These are phyloP conservation scores for Spea bombifrons DNA, from an alignment of 2,113 vertebrate genomes.

Conservation along the genomic window DNA sequence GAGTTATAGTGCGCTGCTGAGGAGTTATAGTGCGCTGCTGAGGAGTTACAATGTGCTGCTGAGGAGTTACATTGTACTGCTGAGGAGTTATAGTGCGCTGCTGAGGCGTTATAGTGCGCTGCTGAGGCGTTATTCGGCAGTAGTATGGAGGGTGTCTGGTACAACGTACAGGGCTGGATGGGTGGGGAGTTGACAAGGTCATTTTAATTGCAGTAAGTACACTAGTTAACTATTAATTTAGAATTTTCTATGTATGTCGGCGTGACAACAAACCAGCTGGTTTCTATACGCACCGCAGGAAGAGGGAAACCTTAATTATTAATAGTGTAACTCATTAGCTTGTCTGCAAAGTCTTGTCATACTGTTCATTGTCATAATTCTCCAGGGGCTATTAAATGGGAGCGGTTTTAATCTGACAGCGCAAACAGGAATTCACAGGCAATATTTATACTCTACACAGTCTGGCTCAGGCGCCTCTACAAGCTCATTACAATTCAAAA, in stretches of 20 bases:
- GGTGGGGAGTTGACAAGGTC: too few relatives aligned
- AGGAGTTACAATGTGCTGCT: too few relatives aligned
- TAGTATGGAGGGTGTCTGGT: too few relatives aligned
- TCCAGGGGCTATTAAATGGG: slow-evolving; percentile 13
- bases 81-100: too few relatives aligned
- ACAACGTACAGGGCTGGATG: too few relatives aligned
- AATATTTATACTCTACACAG: slow-evolving; percentile 14
- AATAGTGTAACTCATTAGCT: neutral
- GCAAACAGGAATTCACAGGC: slow-evolving; percentile 20
- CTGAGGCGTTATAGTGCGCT: too few relatives aligned
- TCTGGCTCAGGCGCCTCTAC: neutral
- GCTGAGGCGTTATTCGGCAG: too few relatives aligned
- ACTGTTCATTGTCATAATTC: slow-evolving; percentile 4
- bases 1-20: too few relatives aligned
- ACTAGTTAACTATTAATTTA: too few relatives aligned
- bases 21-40: too few relatives aligned
- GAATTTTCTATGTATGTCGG: neutral
- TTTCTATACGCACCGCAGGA: neutral
- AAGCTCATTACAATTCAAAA: slow-evolving; percentile 25
- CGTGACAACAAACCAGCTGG: neutral
- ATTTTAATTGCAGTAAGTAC: too few relatives aligned
- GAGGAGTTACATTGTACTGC: too few relatives aligned
- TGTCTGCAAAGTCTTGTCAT: neutral
- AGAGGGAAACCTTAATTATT: neutral
- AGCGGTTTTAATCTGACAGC: slow-evolving; percentile 19